Base-by-base conservation (phyloP, 2,888 invertebrate genomes). In the Cataglyphis cursor region DNA sequence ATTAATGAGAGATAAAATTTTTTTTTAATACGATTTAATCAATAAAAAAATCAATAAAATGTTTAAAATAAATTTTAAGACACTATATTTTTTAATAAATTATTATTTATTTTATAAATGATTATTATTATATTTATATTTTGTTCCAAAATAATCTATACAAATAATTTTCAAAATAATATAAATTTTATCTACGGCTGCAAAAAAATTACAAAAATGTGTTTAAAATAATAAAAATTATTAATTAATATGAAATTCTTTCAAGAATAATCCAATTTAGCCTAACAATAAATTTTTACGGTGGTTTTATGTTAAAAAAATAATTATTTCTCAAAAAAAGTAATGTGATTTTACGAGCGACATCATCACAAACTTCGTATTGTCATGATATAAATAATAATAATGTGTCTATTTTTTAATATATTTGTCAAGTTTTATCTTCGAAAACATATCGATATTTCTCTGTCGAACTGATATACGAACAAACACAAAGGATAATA, bases 391-490 rank as follows among this genome's bases (percentile, higher is more conserved):
- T 21, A 21, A 57, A 28, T 66, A 62, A 59, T n/a, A 72, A 72
- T 12, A 38, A 44, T 44, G 2, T 12, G 24, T 59, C 28, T 18
- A 18, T 62, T 12, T 65, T 5, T 41, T 41, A 3, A 38, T 12
- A 62, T 64, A 0, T n/a, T n/a, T 38, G 18, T 41, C 51, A 18
- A 24, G 1, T 6, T 18, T 3, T 41, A n/a, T 10, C 12, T n/a
- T 59, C n/a, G 6, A 66, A 38, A 59, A 68, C 31, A 62, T 24
- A 78, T 44, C 10, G 21, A 44, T 41, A 57, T 66, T 15, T 41
- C n/a, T 1, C 9, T 15, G 18, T 12, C 44, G 31, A 31, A 31
- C 31, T 31, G 9, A 15, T 15, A 8, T 51, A 2, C n/a, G n/a
- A 51, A 54, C 38, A 51, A 8, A 38, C 38, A 2, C 8, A 3